A percentile compares a stretch with the other conserved stretches of the same genome.
Evolutionary conservation across 2,113 vertebrate genomes (phyloP).

Genomic region (Embiotoca jacksoni): DNA sequence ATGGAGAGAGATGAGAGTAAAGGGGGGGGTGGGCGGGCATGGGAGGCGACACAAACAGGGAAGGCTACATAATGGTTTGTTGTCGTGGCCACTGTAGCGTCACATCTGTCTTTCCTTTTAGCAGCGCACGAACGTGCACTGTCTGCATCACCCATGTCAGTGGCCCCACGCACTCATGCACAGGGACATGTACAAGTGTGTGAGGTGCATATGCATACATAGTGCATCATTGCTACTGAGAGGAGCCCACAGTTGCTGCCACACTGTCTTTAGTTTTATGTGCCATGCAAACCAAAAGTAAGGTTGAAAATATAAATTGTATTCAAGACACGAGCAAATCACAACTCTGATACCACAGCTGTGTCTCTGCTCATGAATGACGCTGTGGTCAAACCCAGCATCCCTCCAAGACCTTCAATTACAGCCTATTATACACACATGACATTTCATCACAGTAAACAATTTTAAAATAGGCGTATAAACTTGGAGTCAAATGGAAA

Average conservation of each 20-base stretch:
- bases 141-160: slow-evolving; percentile 30
- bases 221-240: not conserved
- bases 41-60: slow-evolving; percentile 46
- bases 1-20: slow-evolving; percentile 33
- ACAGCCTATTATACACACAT: slow-evolving; percentile 29
- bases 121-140: slow-evolving; percentile 17
- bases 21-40: slow-evolving; percentile 33
- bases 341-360: slow-evolving; percentile 5
- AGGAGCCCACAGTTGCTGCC: not conserved
- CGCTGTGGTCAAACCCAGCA: slow-evolving; percentile 21
- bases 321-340: slow-evolving; percentile 20
- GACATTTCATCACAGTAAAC: slow-evolving; percentile 31
- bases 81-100: slow-evolving; percentile 55
- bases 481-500: not conserved
- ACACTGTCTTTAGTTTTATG: not conserved
- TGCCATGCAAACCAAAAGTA: not conserved
- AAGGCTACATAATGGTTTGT: slow-evolving; percentile 63
- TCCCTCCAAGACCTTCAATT: slow-evolving; percentile 21
- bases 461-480: slow-evolving; percentile 41
- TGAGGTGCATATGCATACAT: not conserved
- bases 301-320: not conserved
- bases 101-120: slow-evolving; percentile 68
- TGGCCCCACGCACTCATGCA: slow-evolving; percentile 10
- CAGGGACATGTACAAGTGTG: slow-evolving; percentile 22
- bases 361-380: not conserved